Conservation (phyloP, 2,797 vertebrate genomes). For the Austrolebias charrua region DNA sequence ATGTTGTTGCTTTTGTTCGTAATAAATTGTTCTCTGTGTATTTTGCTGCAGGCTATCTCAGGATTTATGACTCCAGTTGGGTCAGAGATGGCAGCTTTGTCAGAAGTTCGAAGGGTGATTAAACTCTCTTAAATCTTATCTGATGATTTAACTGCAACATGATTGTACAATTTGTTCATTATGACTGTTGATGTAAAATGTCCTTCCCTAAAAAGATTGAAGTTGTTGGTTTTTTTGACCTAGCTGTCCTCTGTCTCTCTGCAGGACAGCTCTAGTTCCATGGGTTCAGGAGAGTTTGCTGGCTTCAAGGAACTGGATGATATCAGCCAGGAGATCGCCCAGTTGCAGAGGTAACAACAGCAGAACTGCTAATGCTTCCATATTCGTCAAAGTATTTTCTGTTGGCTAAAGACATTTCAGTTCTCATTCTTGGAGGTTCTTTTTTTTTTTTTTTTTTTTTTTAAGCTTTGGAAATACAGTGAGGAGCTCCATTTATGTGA, state of each 20-base stretch:
- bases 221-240: background rate
- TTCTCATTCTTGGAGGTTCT: too few relatives aligned
- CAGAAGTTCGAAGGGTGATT: conserved; percentile 93
- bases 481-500: too few relatives aligned
- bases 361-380: background rate
- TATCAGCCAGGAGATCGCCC: conserved; percentile 94
- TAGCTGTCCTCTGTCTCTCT: conserved; percentile 30
- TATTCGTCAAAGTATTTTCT: too few relatives aligned
- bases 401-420: too few relatives aligned
- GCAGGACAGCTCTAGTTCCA: conserved; percentile 91
- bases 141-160: background rate
- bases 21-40: background rate
- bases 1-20: background rate
- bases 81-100: conserved; percentile 86
- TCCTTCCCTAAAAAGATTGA: background rate
- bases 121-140: background rate
- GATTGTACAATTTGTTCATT: background rate
- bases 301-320: conserved; percentile 97
- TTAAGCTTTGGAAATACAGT: too few relatives aligned
- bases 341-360: conserved; percentile 88
- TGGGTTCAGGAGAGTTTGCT: conserved; percentile 94
- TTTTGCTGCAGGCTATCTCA: conserved; percentile 81
- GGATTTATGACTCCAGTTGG: conserved; percentile 90
- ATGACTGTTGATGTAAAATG: background rate
- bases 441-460: too few relatives aligned